A percentile compares a stretch with the other conserved stretches of the same genome.
phyloP scores from a whole-genome alignment of 2,888 invertebrate genomes.

The Lasioglossum villosulum region DNA sequence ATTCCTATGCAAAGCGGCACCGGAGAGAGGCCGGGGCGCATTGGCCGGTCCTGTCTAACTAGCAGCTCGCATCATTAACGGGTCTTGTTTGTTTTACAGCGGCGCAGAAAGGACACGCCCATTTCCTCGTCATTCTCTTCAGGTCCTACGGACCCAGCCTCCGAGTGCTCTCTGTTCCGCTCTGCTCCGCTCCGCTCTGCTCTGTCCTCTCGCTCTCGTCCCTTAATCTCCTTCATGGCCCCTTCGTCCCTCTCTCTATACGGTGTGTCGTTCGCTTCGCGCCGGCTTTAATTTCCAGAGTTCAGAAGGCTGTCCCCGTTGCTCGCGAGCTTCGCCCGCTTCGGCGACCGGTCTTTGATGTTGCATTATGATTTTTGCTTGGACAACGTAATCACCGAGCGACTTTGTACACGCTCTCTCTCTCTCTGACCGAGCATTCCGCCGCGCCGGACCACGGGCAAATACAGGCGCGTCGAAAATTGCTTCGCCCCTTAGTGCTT shows the following conservation, averaged over 20 bases:
- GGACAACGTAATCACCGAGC: conserved; percentile 9
- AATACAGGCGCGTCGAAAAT: conserved; percentile 4
- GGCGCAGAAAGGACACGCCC: conserved; percentile 76
- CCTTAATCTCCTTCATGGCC: conserved; percentile 62
- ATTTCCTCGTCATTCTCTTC: conserved; percentile 68
- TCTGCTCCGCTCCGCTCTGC: not conserved
- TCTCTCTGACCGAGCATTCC: not conserved
- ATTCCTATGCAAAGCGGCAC: conserved; percentile 78
- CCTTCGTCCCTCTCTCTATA: conserved; percentile 38
- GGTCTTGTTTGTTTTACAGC: conserved; percentile 78
- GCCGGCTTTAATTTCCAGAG: conserved; percentile 43
- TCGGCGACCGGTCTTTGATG: conserved; percentile 31
- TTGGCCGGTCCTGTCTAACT: conserved; percentile 66
- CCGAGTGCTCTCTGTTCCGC: conserved; percentile 17
- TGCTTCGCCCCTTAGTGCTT: not conserved
- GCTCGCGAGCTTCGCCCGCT: not conserved
- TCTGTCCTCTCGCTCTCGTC: conserved; percentile 20
- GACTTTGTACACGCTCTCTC: not conserved
- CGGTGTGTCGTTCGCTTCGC: conserved; percentile 58
- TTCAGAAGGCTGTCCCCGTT: conserved; percentile 1
- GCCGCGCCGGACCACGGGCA: not conserved
- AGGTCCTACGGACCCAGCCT: conserved; percentile 56
- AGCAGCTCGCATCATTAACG: conserved; percentile 77
- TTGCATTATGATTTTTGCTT: conserved; percentile 32
- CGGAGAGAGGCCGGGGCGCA: not conserved